Conservation (phyloP, 1,140 invertebrate genomes). For the Zaprionus taronus region DNA sequence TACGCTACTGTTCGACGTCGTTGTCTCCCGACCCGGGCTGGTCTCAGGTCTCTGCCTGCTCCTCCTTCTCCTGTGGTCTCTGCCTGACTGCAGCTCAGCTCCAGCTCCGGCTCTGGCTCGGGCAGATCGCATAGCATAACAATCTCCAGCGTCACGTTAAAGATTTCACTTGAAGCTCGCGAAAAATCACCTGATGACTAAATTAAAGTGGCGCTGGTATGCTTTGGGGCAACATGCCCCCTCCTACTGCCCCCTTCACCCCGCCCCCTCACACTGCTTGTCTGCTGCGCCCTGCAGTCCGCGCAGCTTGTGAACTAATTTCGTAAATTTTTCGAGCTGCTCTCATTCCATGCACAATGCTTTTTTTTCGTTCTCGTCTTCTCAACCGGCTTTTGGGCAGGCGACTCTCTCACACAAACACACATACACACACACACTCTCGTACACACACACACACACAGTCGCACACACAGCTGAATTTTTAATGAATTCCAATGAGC, state of each 20-base stretch:
- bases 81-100: neutral
- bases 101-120: neutral
- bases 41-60: neutral
- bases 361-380: constrained; percentile 42
- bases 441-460: constrained; percentile 30
- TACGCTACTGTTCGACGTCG: constrained; percentile 44
- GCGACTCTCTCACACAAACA: constrained; percentile 52
- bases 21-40: constrained; percentile 8
- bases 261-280: neutral
- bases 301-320: constrained; percentile 81
- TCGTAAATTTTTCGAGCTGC: constrained; percentile 84
- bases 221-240: constrained; percentile 54
- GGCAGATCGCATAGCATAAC: constrained; percentile 70
- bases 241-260: constrained; percentile 17
- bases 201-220: constrained; percentile 83
- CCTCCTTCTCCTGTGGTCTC: constrained; percentile 9
- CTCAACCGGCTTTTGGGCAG: constrained; percentile 78
- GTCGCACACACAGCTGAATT: constrained; percentile 65
- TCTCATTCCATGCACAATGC: constrained; percentile 78
- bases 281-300: neutral
- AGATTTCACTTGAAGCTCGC: constrained; percentile 83
- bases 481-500: constrained; percentile 84
- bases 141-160: constrained; percentile 83
- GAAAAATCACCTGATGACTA: constrained; percentile 84
- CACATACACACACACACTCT: constrained; percentile 26